Percentiles rank a stretch among this genome's conserved stretches.
Evolutionary conservation across 2,113 vertebrate species (phyloP).

Genomic region (Lamprotornis superbus): DNA sequence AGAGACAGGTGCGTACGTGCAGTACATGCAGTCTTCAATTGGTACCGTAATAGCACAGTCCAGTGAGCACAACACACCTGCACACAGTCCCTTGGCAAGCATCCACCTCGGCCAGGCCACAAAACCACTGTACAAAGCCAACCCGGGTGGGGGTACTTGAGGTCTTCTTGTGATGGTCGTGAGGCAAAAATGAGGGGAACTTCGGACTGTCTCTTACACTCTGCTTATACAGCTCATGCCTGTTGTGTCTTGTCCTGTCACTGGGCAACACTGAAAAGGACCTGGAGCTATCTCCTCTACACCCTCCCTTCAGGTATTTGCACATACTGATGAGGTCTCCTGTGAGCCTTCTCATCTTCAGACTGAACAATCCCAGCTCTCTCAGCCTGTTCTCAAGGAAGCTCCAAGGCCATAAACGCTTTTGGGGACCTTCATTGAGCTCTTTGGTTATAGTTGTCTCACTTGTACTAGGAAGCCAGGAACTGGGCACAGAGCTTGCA

Average conservation of each 20-base stretch:
- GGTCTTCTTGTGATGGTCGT: too few species aligned
- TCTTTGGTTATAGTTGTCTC: not conserved
- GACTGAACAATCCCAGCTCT: not conserved
- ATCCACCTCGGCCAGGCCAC: too few species aligned
- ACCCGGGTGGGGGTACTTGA: too few species aligned
- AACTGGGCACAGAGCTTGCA: not conserved
- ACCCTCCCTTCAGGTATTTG: not conserved
- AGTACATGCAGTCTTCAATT: too few species aligned
- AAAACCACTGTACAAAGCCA: too few species aligned
- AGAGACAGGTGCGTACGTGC: too few species aligned
- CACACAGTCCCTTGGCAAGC: too few species aligned
- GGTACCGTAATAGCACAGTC: too few species aligned
- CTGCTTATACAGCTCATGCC: not conserved
- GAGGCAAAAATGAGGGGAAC: too few species aligned
- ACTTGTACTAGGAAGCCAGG: not conserved
- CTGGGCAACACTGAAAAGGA: not conserved
- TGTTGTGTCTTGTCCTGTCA: not conserved
- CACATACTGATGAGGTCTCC: not conserved
- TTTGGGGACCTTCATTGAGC: rapidly evolving
- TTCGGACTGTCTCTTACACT: too few species aligned
- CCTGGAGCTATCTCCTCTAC: not conserved
- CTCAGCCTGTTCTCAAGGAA: not conserved
- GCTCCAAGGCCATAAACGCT: not conserved
- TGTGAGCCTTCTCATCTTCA: not conserved
- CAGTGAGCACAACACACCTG: too few species aligned